These are phyloP conservation scores for Sinohyriopsis cumingii DNA, from an alignment of 2,888 invertebrate species.

Conservation along the genomic window DNA sequence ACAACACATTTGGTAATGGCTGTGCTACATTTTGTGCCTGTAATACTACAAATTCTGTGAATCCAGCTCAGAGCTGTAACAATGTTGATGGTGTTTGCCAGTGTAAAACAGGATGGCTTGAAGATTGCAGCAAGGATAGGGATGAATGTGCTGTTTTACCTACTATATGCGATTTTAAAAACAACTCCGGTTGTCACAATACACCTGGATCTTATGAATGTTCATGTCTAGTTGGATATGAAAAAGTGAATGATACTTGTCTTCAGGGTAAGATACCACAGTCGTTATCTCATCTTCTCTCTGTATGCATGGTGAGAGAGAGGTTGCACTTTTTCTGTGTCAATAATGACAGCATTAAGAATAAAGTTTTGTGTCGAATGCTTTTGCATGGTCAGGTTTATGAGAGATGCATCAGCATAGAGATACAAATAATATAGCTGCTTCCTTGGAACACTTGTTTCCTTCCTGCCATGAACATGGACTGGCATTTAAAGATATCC, in stretches of 20 bases:
- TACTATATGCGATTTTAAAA: conserved; percentile 11
- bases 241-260: conserved; percentile 7
- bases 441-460: no score
- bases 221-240: conserved; percentile 23
- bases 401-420: no score
- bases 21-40: conserved; percentile 26
- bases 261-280: conserved; percentile 10
- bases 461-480: no score
- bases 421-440: no score
- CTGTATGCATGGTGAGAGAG: neutral
- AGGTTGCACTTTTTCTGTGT: neutral
- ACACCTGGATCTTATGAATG: conserved; percentile 21
- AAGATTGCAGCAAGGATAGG: conserved; percentile 36
- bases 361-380: no score
- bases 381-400: no score
- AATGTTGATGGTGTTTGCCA: conserved; percentile 32
- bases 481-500: no score
- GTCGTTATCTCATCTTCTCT: neutral
- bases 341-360: neutral
- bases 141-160: conserved; percentile 32
- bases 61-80: conserved; percentile 31
- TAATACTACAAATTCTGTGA: conserved; percentile 11
- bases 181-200: conserved; percentile 28
- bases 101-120: conserved; percentile 39
- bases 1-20: conserved; percentile 20